Conservation (phyloP, 2,113 vertebrate genomes). For the Corythaeola cristata region DNA sequence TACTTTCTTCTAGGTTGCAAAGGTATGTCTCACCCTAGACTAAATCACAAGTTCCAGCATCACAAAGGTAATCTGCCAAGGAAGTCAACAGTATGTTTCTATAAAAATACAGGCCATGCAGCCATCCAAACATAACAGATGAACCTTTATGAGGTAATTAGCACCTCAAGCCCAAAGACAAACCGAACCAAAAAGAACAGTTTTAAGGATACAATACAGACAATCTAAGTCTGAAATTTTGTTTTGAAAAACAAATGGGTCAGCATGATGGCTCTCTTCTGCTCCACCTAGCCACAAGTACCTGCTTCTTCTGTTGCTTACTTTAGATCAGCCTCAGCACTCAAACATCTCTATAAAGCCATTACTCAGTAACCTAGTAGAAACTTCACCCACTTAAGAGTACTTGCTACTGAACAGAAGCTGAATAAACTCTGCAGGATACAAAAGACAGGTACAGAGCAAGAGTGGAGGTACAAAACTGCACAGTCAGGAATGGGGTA, state of each 20-base stretch:
- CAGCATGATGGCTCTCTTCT: not conserved
- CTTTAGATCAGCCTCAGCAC: not conserved
- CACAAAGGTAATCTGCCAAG: not conserved
- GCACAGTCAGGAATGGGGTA: not conserved
- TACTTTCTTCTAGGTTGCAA: not conserved
- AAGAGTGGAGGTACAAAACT: not conserved
- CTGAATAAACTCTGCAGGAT: not conserved
- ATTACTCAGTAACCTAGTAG: not conserved
- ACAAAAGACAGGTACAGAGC: not conserved
- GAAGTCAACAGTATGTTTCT: not conserved
- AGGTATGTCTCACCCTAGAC: not conserved
- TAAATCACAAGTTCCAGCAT: not conserved
- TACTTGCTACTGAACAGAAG: not conserved
- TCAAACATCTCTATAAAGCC: not conserved
- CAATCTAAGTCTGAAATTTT: not conserved
- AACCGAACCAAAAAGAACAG: not conserved
- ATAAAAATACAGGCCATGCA: not conserved
- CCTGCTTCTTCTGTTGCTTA: not conserved
- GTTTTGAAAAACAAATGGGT: not conserved
- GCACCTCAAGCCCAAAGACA: not conserved
- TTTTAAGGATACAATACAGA: not conserved
- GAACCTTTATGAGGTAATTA: not conserved
- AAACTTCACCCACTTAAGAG: not conserved
- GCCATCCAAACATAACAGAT: not conserved
- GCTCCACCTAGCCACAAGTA: not conserved